phyloP scores from a whole-genome alignment of 2,113 vertebrate species.

The Desmodus rotundus region DNA sequence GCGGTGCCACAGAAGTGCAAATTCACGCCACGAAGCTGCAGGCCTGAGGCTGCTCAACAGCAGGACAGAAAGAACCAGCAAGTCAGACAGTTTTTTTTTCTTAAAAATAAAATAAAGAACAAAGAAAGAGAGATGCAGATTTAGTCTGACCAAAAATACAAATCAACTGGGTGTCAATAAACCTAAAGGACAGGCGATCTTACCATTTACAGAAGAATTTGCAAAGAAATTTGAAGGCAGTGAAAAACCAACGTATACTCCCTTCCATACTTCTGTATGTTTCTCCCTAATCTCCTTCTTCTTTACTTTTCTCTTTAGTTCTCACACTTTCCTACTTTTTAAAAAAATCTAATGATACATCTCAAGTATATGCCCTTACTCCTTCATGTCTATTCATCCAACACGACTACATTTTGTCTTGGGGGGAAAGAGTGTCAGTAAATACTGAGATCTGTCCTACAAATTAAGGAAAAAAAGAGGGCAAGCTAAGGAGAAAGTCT shows the following conservation, averaged over 20 bases:
- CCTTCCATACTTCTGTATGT: neutral
- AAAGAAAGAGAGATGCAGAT: neutral
- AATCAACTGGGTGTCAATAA: neutral
- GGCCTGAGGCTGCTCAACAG: too few species aligned
- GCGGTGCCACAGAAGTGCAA: slow-evolving; percentile 16
- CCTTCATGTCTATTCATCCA: neutral
- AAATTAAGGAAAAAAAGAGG: neutral
- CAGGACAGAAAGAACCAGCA: neutral
- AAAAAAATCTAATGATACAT: neutral
- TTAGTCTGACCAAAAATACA: neutral
- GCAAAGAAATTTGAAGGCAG: neutral
- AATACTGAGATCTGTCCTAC: neutral
- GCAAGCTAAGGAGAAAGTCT: neutral
- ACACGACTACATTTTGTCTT: neutral
- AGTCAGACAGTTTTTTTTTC: neutral
- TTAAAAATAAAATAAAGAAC: neutral
- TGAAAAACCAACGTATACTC: neutral
- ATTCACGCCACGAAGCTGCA: neutral
- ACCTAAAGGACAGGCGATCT: neutral
- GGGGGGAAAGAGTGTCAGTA: neutral
- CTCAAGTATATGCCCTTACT: neutral
- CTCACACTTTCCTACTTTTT: neutral
- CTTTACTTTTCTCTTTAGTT: neutral
- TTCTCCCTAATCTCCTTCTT: neutral
- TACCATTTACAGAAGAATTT: neutral